Evolutionary conservation across 2,888 invertebrate species (phyloP), one percentile per base, ranked within the genome.

Genomic region (Diarsia dahlii): DNA sequence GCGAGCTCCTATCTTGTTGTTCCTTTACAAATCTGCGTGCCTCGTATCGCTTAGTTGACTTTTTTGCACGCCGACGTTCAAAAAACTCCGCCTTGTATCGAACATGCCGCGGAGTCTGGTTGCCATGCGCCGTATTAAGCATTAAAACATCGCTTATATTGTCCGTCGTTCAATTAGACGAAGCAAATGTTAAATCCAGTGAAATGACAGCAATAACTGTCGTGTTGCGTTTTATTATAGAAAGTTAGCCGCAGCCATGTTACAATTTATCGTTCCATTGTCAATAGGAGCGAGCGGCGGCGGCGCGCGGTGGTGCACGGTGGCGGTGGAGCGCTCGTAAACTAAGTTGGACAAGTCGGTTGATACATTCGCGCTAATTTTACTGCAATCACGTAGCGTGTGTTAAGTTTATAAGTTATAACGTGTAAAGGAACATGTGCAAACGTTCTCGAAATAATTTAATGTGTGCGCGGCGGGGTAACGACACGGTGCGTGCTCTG

Each of bases 11-110:
- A 90, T 93, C 91, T 91, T 94, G 90, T 94, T 94, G 92, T 91
- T 94, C 89, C 92, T 94, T 93, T 94, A 92, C 91, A 92, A 95
- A 94, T 93, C 93, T 93, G 92, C 93, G 91, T 93, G 92, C 92
- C 91, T 92, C 89, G 91, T 91, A 93, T 92, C 89, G 92, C 90
- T 90, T 91, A 90, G 90, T 91, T 89, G 88, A 91, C 90, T 94
- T 95, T 94, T 91, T 95, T 93, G 91, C 90, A 85, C 86, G 91
- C 92, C 89, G 90, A 90, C 92, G 91, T 91, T 94, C 91, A 92
- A 93, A 93, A 93, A 92, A 90, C 90, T 80, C 91, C 92, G 93
- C 91, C 92, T 90, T 91, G 91, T 90, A 90, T 90, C 90, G 88
- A 91, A 91, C 85, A 90, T 89, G 90, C 87, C 89, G 90, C 86